Conservation (phyloP, 2,888 invertebrate genomes). For the Perizoma affinitatum region DNA sequence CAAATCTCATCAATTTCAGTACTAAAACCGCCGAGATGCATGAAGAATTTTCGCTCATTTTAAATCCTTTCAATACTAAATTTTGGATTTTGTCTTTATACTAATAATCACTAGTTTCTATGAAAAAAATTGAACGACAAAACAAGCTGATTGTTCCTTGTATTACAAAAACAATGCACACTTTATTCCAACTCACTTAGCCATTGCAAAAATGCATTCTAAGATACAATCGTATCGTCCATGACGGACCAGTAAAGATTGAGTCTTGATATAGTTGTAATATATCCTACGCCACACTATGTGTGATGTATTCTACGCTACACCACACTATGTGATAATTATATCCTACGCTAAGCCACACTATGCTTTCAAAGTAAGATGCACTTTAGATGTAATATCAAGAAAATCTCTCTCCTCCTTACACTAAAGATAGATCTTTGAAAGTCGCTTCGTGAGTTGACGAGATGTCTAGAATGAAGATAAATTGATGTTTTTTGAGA, state of each 20-base stretch:
- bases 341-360: too few relatives aligned
- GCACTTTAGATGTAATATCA: slow-evolving; percentile 18
- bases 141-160: too few relatives aligned
- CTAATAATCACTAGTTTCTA: too few relatives aligned
- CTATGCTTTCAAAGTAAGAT: slow-evolving; percentile 8
- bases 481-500: not conserved
- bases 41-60: too few relatives aligned
- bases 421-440: slow-evolving; percentile 6
- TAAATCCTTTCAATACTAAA: too few relatives aligned
- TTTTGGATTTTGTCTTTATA: too few relatives aligned
- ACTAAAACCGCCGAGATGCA: too few relatives aligned
- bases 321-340: not conserved
- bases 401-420: slow-evolving; percentile 9
- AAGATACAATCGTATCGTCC: too few relatives aligned
- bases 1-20: too few relatives aligned
- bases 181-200: not conserved
- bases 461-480: slow-evolving; percentile 1
- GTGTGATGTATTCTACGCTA: too few relatives aligned
- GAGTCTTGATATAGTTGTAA: not conserved
- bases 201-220: not conserved
- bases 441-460: slow-evolving; percentile 8
- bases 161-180: too few relatives aligned
- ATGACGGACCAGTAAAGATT: slow-evolving; percentile 2
- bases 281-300: not conserved
- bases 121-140: too few relatives aligned